Base-by-base conservation (phyloP, 2,797 vertebrate species). In the Lemur catta region DNA sequence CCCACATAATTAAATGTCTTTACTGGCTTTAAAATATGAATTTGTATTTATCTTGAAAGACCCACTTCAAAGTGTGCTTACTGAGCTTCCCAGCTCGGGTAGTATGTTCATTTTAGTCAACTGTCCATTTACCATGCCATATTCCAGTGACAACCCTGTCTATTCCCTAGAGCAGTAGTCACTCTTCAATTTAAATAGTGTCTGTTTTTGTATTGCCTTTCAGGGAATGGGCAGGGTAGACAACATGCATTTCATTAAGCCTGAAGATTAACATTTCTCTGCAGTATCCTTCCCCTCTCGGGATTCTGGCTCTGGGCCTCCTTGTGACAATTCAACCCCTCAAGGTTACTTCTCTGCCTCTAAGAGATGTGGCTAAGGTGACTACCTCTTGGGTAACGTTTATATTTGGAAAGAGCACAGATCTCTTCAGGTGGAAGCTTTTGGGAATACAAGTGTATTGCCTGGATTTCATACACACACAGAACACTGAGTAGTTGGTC, bases 351-450 rank as follows among this genome's bases (percentile, higher is more conserved):
- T 75, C 22, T 91, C 28, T 79, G 61, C 8, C 41, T 57, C 90
- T 95, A 59, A 30, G 63, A 55, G 18, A 12, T 28, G 14, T 55
- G 69, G n/a, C 78, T 87, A 46, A 67, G 33, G 94, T 67, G 65
- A 81, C 35, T 61, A 74, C 8, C 50, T 18, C 59, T 80, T 46
- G 35, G 35, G 65, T 59, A 59, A 84, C 15, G 33, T 80, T 94
- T 84, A 30, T 76, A 67, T 97, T 93, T 93, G 71, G 87, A 50
- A 94, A 93, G 43, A 84, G 13, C 55, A 50, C 63, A 94, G 15
- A 84, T 71, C 41, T 71, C 87, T 84, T 75, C 6, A 26, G 61
- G n/a, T 30, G 10, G 12, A 76, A 78, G 28, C 82, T 75, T 61
- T 33, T 84, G 87, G 67, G 75, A 84, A 75, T 52, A 20, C 20